phyloP scores from a whole-genome alignment of 2,888 invertebrate species.

The Dromius quadrimaculatus region DNA sequence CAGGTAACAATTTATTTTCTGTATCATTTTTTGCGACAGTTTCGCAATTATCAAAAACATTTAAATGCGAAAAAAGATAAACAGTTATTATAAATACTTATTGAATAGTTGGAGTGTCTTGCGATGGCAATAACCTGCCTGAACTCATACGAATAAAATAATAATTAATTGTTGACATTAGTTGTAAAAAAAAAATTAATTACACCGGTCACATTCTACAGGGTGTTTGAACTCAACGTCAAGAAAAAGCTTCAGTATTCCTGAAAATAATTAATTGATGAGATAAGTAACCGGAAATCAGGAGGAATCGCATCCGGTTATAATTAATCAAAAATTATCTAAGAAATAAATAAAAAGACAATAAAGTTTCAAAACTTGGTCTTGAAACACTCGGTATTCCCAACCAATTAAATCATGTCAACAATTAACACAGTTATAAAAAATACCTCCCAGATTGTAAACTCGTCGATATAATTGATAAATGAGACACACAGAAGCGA shows the following conservation, averaged over 20 bases:
- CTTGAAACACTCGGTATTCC: slow-evolving; percentile 49
- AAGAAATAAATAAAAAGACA: slow-evolving; percentile 37
- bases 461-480: slow-evolving; percentile 46
- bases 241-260: slow-evolving; percentile 25
- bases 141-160: slow-evolving; percentile 35
- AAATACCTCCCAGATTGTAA: slow-evolving; percentile 48
- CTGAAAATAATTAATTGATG: slow-evolving; percentile 33
- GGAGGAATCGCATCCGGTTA: slow-evolving; percentile 27
- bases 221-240: slow-evolving; percentile 22
- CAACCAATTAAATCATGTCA: slow-evolving; percentile 45
- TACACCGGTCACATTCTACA: slow-evolving; percentile 3
- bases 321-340: slow-evolving; percentile 35
- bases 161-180: slow-evolving; percentile 50
- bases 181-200: slow-evolving; percentile 38
- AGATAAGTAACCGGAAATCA: slow-evolving; percentile 23
- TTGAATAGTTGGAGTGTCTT: slow-evolving; percentile 14
- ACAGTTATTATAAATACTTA: slow-evolving; percentile 45
- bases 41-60: slow-evolving; percentile 41
- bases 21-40: slow-evolving; percentile 10
- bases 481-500: slow-evolving; percentile 27
- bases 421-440: slow-evolving; percentile 52
- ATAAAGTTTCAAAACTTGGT: slow-evolving; percentile 43
- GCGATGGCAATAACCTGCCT: slow-evolving; percentile 40
- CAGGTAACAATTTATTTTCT: slow-evolving; percentile 27
- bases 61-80: slow-evolving; percentile 34